Evolutionary conservation across 2,113 vertebrate genomes (phyloP), one percentile per base, ranked within the genome.

Genomic region (Alectura lathami): DNA sequence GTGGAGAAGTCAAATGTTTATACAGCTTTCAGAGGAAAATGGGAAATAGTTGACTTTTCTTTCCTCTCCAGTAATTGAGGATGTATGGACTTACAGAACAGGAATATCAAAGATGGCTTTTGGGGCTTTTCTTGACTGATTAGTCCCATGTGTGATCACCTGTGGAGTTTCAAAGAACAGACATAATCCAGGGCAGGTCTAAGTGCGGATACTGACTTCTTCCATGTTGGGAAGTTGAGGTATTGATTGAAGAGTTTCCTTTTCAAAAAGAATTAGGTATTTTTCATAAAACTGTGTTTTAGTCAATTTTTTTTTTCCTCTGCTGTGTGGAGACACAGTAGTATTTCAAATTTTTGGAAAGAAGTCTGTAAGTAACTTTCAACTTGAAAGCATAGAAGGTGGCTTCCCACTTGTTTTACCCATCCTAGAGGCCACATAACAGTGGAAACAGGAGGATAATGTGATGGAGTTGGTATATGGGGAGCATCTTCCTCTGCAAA

Each of bases 21-120:
- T 53, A 32, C 18, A 53, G 70, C 67, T 93, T 89, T 94, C 75
- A 0, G 0, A 94, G 87, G 74, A 80, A 82, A 76, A 82, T 76
- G 89, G 66, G 86, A 91, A 94, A 80, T 24, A 14, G 53, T 69
- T 75, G 26, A 69, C 57, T 96, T 93, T 81, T 84, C 34, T 76
- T 79, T 93, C 16, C n/a, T 73, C 15, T 68, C 26, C 42, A 26
- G 0, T 47, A 82, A 60, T 5, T 78, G 89, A 89, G 77, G 42
- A 74, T 82, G 70, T 72, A 40, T 85, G 32, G 62, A 30, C 24
- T 79, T 79, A n/a, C 0, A 73, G 70, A 96, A 48, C n/a, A 26
- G 67, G 84, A 95, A 89, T 73, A 94, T 72, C 51, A 56, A 78
- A 89, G 51, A n/a, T 5, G 10, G 8, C 14, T 72, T 29, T 72